Evolutionary conservation across 2,888 invertebrate species (phyloP).

Genomic region (Strigamia transsilvanica): DNA sequence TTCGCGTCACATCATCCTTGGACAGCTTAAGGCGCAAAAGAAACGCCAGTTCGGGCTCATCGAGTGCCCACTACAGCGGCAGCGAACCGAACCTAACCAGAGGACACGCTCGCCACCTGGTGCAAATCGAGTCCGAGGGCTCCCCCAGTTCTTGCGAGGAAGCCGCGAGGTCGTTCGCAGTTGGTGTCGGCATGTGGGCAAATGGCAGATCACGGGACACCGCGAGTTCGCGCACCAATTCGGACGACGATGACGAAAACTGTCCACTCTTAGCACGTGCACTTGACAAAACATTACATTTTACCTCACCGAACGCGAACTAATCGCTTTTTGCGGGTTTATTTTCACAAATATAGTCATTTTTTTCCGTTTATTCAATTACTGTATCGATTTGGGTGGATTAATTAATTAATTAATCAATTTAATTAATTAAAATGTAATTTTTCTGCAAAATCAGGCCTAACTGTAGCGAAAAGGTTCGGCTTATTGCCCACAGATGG

Average conservation of each 20-base stretch:
- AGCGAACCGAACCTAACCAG: conserved; percentile 56
- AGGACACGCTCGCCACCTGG: not conserved
- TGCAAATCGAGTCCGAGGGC: conserved; percentile 22
- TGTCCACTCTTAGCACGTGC: not conserved
- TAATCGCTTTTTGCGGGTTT: not conserved
- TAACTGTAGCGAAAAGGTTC: no score
- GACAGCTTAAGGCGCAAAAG: not conserved
- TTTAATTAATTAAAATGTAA: no score
- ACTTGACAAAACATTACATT: not conserved
- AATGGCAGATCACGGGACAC: conserved; percentile 54
- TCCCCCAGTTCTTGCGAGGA: conserved; percentile 39
- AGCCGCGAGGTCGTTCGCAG: not conserved
- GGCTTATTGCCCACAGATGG: no score
- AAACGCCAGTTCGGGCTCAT: not conserved
- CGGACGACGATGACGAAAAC: conserved; percentile 55
- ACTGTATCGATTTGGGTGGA: not conserved
- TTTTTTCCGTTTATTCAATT: not conserved
- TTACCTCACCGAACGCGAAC: not conserved
- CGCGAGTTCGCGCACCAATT: conserved; percentile 56
- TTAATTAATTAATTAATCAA: no score
- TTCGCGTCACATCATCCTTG: conserved; percentile 6
- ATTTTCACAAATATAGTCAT: not conserved
- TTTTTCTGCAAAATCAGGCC: no score
- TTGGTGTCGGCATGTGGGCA: conserved; percentile 55
- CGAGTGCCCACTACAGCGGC: not conserved